Conservation (phyloP, 2,797 vertebrate species). For the Alauda arvensis region DNA sequence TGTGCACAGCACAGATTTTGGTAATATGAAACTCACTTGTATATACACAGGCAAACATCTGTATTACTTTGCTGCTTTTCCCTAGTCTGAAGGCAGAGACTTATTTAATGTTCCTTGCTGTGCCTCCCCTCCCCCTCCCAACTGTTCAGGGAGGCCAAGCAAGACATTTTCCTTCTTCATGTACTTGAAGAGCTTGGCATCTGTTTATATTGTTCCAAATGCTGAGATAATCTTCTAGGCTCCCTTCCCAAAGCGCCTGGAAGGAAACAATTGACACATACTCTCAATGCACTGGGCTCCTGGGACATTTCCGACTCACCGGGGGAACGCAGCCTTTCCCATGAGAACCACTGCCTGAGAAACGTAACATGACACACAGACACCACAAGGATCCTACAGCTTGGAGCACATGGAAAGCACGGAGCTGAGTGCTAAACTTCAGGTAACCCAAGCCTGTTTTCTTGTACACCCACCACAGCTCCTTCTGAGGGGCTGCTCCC, state of each 20-base stretch:
- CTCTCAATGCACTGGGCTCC: slow-evolving; percentile 65
- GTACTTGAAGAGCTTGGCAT: slow-evolving; percentile 58
- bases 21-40: slow-evolving; percentile 1
- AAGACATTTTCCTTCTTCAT: neutral
- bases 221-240: slow-evolving; percentile 63
- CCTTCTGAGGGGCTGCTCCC: neutral
- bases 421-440: fast-evolving
- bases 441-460: neutral
- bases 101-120: neutral
- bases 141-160: neutral
- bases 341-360: slow-evolving; percentile 64
- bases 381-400: fast-evolving
- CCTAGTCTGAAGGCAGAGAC: neutral
- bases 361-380: neutral
- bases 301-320: slow-evolving; percentile 68
- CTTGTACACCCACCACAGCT: neutral
- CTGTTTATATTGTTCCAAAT: slow-evolving; percentile 52
- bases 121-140: neutral
- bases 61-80: neutral
- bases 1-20: slow-evolving; percentile 26
- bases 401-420: neutral
- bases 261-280: slow-evolving; percentile 77
- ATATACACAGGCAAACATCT: neutral
- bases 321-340: slow-evolving; percentile 69
- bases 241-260: slow-evolving; percentile 57